Conservation (phyloP, 2,888 invertebrate species). For the Pterostichus madidus region DNA sequence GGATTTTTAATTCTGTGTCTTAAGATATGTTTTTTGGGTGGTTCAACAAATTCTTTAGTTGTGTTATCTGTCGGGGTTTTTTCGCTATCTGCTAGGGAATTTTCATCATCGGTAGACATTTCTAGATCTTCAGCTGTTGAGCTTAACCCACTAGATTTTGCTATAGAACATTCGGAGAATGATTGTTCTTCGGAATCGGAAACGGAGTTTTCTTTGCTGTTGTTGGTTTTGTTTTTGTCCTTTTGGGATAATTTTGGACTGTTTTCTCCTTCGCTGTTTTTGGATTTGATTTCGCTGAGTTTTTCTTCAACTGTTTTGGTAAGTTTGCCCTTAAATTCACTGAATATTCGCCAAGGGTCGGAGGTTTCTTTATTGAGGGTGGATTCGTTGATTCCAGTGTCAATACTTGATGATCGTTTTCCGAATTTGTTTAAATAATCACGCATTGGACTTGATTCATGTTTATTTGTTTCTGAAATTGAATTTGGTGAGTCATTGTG, state of each 20-base stretch:
- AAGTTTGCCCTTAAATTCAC: conserved; percentile 82
- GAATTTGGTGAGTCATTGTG: no score
- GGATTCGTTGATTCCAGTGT: conserved; percentile 75
- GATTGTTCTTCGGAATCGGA: conserved; percentile 83
- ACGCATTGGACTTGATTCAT: conserved; percentile 79
- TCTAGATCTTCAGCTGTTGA: conserved; percentile 74
- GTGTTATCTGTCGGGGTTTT: conserved; percentile 55
- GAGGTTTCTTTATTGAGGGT: conserved; percentile 76
- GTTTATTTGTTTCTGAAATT: conserved; percentile 70
- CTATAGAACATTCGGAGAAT: conserved; percentile 75
- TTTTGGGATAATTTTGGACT: conserved; percentile 70
- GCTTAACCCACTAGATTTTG: conserved; percentile 68
- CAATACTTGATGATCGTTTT: conserved; percentile 82
- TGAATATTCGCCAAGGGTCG: conserved; percentile 86
- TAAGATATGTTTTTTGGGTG: conserved; percentile 54
- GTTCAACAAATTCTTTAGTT: background rate
- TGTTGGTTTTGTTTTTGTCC: conserved; percentile 77
- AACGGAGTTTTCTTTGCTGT: conserved; percentile 82
- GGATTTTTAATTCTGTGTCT: conserved; percentile 42
- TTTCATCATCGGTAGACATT: conserved; percentile 78
- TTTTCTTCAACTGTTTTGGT: conserved; percentile 89
- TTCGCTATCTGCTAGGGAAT: conserved; percentile 71
- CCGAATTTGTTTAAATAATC: conserved; percentile 78
- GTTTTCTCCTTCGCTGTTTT: conserved; percentile 73
- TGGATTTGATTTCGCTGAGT: conserved; percentile 82